phyloP scores from a whole-genome alignment of 2,888 invertebrate species.

The Gastracanthus pulcherrimus region DNA sequence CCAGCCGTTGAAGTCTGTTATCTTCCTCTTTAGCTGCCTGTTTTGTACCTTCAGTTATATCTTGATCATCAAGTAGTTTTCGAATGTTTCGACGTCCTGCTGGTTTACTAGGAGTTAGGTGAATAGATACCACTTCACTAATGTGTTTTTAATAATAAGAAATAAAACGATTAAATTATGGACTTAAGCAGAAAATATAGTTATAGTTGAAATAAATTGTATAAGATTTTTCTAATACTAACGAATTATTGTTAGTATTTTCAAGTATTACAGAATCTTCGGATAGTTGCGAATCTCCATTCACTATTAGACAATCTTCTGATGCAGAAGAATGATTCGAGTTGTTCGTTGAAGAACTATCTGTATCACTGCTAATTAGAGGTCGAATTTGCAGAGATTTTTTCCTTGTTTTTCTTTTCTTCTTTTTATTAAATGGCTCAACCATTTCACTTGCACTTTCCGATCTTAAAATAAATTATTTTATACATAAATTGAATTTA shows the following conservation, averaged over 20 bases:
- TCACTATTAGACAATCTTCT: not conserved
- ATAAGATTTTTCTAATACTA: not conserved
- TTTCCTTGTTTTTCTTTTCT: not conserved
- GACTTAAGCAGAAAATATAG: not conserved
- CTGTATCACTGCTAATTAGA: not conserved
- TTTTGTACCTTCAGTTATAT: conserved; percentile 39
- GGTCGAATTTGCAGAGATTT: not conserved
- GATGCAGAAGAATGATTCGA: not conserved
- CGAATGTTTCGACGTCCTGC: conserved; percentile 46
- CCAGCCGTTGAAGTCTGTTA: conserved; percentile 24
- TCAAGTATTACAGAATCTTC: not conserved
- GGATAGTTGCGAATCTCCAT: not conserved
- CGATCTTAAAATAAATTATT: not conserved
- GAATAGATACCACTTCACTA: not conserved
- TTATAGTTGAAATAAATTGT: not conserved
- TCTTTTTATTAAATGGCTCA: not conserved
- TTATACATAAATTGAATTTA: not conserved
- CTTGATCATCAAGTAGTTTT: conserved; percentile 45
- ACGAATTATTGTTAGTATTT: not conserved
- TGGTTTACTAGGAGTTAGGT: not conserved
- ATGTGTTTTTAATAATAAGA: not conserved
- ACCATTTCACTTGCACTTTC: not conserved
- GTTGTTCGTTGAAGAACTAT: not conserved
- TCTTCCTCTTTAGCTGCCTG: conserved; percentile 44
- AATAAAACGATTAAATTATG: not conserved